Conservation (phyloP, 2,888 invertebrate species). For the Apamea crenata region DNA sequence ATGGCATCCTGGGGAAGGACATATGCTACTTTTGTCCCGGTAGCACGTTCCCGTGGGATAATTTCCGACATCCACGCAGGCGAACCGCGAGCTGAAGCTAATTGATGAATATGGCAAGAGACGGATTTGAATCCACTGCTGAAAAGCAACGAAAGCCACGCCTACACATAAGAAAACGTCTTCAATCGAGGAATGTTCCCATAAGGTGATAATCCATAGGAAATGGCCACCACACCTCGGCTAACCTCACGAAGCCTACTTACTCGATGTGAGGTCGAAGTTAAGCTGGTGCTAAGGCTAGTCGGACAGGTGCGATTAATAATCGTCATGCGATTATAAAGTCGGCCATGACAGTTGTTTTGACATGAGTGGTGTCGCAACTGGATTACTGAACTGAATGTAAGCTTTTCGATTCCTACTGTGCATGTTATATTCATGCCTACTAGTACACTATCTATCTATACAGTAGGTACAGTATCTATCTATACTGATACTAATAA, state of each 20-base stretch:
- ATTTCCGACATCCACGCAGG: no score
- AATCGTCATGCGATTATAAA: conserved; percentile 11
- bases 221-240: conserved; percentile 47
- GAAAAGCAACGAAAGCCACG: background rate
- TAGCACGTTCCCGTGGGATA: no score
- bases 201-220: conserved; percentile 21
- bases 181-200: conserved; percentile 24
- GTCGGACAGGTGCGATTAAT: conserved; percentile 9
- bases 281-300: conserved; percentile 3
- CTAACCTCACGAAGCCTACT: background rate
- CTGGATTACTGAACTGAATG: no score
- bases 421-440: background rate
- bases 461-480: background rate
- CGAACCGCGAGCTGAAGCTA: background rate
- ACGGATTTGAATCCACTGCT: background rate
- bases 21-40: no score
- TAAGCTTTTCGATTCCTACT: background rate
- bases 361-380: background rate
- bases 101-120: background rate
- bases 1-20: no score
- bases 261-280: conserved; percentile 16
- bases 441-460: background rate
- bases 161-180: conserved; percentile 27
- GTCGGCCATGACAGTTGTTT: background rate
- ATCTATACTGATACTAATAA: background rate